These are phyloP conservation scores for Leptopilina boulardi DNA, from an alignment of 1,140 invertebrate species.

Conservation along the genomic window DNA sequence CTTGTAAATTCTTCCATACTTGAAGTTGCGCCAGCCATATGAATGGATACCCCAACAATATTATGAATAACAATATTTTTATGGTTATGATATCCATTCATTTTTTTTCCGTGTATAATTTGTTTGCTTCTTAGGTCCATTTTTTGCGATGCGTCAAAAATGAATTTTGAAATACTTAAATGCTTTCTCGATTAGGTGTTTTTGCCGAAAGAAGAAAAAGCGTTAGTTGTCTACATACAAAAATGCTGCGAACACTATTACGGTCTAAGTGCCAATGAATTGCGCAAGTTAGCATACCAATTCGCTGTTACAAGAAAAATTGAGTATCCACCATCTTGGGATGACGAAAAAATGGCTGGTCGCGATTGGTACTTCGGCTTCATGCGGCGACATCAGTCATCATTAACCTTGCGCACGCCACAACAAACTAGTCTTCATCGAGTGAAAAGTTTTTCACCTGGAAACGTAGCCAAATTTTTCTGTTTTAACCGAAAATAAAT, in stretches of 20 bases:
- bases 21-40: no score
- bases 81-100: no score
- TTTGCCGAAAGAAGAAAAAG: background rate
- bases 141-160: background rate
- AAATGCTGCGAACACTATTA: background rate
- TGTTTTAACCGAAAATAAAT: slow-evolving; percentile 50
- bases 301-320: background rate
- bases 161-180: background rate
- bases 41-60: no score
- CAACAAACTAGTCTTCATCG: slow-evolving; percentile 69
- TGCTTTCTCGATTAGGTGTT: background rate
- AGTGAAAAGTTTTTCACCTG: slow-evolving; percentile 68
- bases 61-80: no score
- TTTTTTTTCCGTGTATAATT: no score
- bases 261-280: background rate
- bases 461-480: slow-evolving; percentile 53
- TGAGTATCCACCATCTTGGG: slow-evolving; percentile 36
- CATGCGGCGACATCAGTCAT: slow-evolving; percentile 61
- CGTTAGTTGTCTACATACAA: background rate
- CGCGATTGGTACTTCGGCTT: slow-evolving; percentile 66
- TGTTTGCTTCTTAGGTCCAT: no score
- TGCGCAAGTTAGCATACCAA: background rate
- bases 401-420: slow-evolving; percentile 65
- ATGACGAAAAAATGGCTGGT: slow-evolving; percentile 59
- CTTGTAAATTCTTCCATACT: no score